phyloP scores from a whole-genome alignment of 2,888 invertebrate genomes.

The Schizaphis graminum region DNA sequence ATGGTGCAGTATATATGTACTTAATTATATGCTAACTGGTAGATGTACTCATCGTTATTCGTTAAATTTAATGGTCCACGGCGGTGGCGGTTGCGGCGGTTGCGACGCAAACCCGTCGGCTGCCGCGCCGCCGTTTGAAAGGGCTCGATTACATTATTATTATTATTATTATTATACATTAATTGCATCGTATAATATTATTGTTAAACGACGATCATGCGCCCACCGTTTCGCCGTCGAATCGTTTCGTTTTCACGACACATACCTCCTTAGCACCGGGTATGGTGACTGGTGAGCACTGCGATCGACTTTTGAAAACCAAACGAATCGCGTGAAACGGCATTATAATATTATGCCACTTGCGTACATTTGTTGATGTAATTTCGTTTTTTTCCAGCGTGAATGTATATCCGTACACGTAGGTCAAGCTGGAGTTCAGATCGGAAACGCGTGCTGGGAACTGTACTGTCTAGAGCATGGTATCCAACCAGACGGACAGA shows the following conservation, averaged over 20 bases:
- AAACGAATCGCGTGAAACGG: not conserved
- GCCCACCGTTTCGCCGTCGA: not conserved
- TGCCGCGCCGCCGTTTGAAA: not conserved
- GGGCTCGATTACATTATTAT: not conserved
- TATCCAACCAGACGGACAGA: conserved; percentile 73
- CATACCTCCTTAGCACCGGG: not conserved
- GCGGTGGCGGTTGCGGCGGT: not conserved
- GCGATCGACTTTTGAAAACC: not conserved
- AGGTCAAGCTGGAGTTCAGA: conserved; percentile 72
- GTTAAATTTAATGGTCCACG: not conserved
- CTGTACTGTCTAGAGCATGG: conserved; percentile 71
- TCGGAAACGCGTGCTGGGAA: conserved; percentile 71
- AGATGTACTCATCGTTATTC: conserved; percentile 69
- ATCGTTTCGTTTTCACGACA: not conserved
- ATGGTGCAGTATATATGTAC: not conserved
- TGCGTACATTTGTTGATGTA: not conserved
- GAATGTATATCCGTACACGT: conserved; percentile 72
- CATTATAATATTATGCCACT: not conserved
- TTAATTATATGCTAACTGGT: not conserved
- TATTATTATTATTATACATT: not conserved
- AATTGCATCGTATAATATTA: not conserved
- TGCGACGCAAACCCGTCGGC: not conserved
- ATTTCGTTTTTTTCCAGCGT: conserved; percentile 34
- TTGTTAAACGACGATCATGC: not conserved
- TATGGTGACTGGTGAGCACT: not conserved